phyloP scores from a whole-genome alignment of 23 tunicate genomes.

The Trididemnum nubilum region DNA sequence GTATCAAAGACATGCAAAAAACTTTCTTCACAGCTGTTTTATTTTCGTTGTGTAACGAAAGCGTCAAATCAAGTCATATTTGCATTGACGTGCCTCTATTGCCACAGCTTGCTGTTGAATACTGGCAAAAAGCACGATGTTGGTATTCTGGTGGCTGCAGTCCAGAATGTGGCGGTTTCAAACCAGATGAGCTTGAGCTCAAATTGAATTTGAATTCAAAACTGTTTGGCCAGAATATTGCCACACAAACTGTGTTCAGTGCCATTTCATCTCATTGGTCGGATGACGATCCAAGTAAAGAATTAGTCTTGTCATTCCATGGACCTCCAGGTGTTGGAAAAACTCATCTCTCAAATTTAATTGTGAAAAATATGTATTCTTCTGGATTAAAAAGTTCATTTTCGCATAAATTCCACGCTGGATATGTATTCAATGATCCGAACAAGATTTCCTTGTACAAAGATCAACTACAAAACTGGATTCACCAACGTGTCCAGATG shows the following conservation, averaged over 20 bases:
- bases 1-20: too few species aligned
- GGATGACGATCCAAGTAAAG: constrained; percentile 49
- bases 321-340: constrained; percentile 91
- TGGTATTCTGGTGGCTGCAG: too few species aligned
- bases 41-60: too few species aligned
- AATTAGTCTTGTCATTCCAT: constrained; percentile 86
- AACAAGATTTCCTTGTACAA: constrained; percentile 26
- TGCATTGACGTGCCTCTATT: too few species aligned
- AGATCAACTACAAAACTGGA: constrained; percentile 72
- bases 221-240: constrained; percentile 75
- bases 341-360: constrained; percentile 57
- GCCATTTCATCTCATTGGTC: constrained; percentile 53
- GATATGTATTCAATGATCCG: constrained; percentile 59
- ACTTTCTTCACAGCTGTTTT: too few species aligned
- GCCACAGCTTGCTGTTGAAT: too few species aligned
- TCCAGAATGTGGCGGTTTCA: too few species aligned
- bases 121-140: too few species aligned
- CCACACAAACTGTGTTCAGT: constrained; percentile 21
- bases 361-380: constrained; percentile 51
- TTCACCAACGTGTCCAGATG: constrained; percentile 66
- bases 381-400: constrained; percentile 57
- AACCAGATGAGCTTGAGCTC: too few species aligned
- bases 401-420: constrained; percentile 73
- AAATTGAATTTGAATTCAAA: constrained; percentile 24
- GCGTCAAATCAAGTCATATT: too few species aligned